Evolutionary conservation across 2,888 invertebrate species (phyloP).

Genomic region (Teleiodes luculella): DNA sequence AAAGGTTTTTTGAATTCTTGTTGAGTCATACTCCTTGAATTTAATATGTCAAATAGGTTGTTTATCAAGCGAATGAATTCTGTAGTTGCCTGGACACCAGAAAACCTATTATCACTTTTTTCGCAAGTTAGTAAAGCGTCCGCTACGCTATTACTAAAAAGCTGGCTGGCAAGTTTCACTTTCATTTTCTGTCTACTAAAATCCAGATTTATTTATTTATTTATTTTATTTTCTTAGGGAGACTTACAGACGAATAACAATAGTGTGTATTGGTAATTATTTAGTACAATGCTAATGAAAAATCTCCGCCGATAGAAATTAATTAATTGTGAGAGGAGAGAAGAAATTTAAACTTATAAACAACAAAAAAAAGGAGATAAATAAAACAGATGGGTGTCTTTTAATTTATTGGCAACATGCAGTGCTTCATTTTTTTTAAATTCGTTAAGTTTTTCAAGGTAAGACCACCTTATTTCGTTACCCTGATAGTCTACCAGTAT

Average conservation of each 20-base stretch:
- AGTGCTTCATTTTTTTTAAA: slow-evolving; percentile 9
- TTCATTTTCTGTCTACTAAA: slow-evolving; percentile 15
- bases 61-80: slow-evolving; percentile 11
- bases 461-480: background rate
- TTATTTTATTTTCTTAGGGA: too few species aligned
- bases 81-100: background rate
- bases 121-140: slow-evolving; percentile 11
- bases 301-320: too few species aligned
- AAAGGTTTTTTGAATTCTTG: slow-evolving; percentile 12
- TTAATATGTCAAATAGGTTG: slow-evolving; percentile 18
- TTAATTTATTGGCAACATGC: slow-evolving; percentile 12
- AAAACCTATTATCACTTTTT: background rate
- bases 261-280: too few species aligned
- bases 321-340: too few species aligned
- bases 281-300: too few species aligned
- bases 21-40: slow-evolving; percentile 4
- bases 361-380: too few species aligned
- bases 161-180: slow-evolving; percentile 12
- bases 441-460: slow-evolving; percentile 7
- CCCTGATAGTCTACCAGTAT: background rate
- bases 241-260: too few species aligned
- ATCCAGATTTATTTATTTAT: too few species aligned
- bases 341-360: too few species aligned
- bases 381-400: slow-evolving; percentile 3
- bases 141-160: slow-evolving; percentile 15